These are phyloP conservation scores for Venustoraphidia nigricollis DNA, from an alignment of 2,888 invertebrate species.

Conservation along the genomic window DNA sequence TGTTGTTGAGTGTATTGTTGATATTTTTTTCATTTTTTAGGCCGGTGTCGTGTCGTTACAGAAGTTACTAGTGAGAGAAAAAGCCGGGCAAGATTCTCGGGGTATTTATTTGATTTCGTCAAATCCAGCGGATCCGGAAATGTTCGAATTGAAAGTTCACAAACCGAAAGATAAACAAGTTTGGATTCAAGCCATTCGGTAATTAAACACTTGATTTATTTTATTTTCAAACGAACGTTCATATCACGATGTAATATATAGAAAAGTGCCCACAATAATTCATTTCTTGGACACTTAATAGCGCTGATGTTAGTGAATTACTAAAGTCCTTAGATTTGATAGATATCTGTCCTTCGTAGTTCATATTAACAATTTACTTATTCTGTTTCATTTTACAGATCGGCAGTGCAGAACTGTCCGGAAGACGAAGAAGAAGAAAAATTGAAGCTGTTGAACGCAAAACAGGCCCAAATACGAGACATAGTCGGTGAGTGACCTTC, in stretches of 20 bases:
- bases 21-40: conserved; percentile 28
- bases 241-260: too few relatives aligned
- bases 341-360: too few relatives aligned
- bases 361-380: too few relatives aligned
- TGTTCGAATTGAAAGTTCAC: conserved; percentile 86
- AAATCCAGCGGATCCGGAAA: conserved; percentile 82
- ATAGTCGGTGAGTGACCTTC: conserved; percentile 49
- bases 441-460: conserved; percentile 57
- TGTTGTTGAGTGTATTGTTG: not conserved
- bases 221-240: too few relatives aligned
- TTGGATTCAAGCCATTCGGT: conserved; percentile 82
- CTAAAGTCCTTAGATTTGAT: too few relatives aligned
- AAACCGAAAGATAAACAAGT: conserved; percentile 77
- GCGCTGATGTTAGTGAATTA: too few relatives aligned
- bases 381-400: conserved; percentile 24
- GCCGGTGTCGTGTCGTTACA: conserved; percentile 86
- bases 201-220: conserved; percentile 6
- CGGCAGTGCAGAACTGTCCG: conserved; percentile 73
- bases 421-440: conserved; percentile 74
- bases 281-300: too few relatives aligned
- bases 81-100: conserved; percentile 77
- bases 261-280: too few relatives aligned
- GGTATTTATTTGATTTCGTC: conserved; percentile 89
- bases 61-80: conserved; percentile 82
- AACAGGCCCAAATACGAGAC: conserved; percentile 63